A percentile compares a stretch with the other conserved stretches of the same genome.
phyloP scores from a whole-genome alignment of 2,888 invertebrate species.

The Ferrisia virgata region DNA sequence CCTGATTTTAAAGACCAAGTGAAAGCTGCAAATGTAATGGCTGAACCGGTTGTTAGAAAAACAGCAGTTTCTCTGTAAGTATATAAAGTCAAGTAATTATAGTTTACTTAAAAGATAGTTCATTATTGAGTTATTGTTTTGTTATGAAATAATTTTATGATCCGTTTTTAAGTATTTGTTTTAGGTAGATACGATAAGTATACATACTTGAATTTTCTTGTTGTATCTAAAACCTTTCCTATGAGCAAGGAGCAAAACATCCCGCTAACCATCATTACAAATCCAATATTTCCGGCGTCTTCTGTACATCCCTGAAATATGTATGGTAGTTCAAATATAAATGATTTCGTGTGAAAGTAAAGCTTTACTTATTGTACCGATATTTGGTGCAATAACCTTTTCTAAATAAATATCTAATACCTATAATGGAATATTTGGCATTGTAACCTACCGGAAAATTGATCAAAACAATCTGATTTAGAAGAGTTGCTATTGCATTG shows the following conservation, averaged over 20 bases:
- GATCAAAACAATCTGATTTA: constrained; percentile 55
- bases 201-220: constrained; percentile 84
- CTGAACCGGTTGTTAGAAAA: neutral
- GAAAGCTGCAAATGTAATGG: neutral
- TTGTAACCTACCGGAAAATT: constrained; percentile 54
- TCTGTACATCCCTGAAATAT: constrained; percentile 62
- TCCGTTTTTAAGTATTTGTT: neutral
- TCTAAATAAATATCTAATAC: too few relatives aligned
- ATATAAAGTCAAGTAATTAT: too few relatives aligned
- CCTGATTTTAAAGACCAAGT: neutral
- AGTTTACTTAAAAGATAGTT: too few relatives aligned
- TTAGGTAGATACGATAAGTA: neutral
- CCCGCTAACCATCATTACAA: constrained; percentile 87
- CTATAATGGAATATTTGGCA: neutral
- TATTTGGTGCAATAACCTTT: too few relatives aligned
- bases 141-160: neutral
- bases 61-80: neutral
- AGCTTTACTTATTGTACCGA: too few relatives aligned
- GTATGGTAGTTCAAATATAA: neutral
- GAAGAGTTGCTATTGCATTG: constrained; percentile 67
- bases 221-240: constrained; percentile 86
- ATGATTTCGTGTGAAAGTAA: neutral
- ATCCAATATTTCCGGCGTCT: constrained; percentile 86
- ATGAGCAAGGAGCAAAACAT: constrained; percentile 90
- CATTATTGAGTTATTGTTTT: too few relatives aligned